Conservation (phyloP, 2,797 vertebrate species). For the Spatula clypeata region DNA sequence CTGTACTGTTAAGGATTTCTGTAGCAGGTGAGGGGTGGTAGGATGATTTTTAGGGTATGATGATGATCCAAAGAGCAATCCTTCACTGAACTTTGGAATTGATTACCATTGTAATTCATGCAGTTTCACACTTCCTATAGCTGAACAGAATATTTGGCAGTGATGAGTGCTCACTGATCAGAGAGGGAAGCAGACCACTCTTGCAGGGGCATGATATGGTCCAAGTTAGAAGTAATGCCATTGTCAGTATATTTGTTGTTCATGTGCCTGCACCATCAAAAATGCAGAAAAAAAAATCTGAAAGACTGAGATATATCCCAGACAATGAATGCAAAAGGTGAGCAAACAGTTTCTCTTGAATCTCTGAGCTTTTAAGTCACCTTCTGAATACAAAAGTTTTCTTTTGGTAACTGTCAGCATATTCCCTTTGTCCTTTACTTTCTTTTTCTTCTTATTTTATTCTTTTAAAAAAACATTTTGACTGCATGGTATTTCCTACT, state of each 20-base stretch:
- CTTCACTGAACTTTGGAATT: background rate
- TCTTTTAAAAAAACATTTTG: background rate
- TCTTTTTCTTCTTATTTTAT: background rate
- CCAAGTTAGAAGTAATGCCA: background rate
- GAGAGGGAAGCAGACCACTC: background rate
- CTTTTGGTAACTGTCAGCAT: background rate
- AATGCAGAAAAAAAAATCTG: background rate
- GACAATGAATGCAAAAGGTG: background rate
- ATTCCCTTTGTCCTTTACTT: background rate
- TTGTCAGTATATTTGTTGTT: background rate
- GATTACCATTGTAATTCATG: background rate
- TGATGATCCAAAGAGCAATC: background rate
- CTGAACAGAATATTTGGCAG: background rate
- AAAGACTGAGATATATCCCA: background rate
- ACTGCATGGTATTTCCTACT: background rate
- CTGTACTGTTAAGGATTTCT: background rate
- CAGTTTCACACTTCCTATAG: background rate
- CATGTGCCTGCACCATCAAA: background rate
- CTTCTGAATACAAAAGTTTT: background rate
- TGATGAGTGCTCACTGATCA: background rate
- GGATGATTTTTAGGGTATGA: background rate
- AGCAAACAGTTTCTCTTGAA: background rate
- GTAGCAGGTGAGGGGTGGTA: background rate
- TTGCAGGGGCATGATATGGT: background rate
- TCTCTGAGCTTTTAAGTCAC: background rate